These are phyloP conservation scores for Channa striata DNA, from an alignment of 2,797 vertebrate genomes.

Conservation along the genomic window DNA sequence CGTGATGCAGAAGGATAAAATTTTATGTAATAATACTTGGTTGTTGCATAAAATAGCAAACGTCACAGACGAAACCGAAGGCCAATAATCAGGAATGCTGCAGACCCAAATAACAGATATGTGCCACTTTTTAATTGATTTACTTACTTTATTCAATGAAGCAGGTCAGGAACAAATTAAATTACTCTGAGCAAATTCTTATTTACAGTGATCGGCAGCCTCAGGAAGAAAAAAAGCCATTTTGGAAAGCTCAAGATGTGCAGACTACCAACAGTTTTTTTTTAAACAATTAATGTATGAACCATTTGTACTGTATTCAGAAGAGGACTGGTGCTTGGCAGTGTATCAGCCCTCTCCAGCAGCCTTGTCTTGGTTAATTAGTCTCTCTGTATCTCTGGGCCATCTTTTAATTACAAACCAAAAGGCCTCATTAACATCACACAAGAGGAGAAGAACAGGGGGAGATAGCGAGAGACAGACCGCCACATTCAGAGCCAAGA, in stretches of 20 bases:
- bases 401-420: constrained; percentile 85
- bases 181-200: constrained; percentile 55
- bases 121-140: constrained; percentile 51
- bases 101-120: constrained; percentile 22
- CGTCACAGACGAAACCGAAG: not conserved
- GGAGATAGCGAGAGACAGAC: constrained; percentile 62
- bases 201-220: constrained; percentile 51
- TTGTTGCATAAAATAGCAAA: not conserved
- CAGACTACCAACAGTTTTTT: constrained; percentile 31
- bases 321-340: constrained; percentile 68
- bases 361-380: constrained; percentile 82
- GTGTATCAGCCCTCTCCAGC: constrained; percentile 65
- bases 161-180: constrained; percentile 47
- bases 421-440: constrained; percentile 82
- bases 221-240: constrained; percentile 17
- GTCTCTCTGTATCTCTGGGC: constrained; percentile 77
- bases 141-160: constrained; percentile 41
- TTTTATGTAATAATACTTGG: not conserved
- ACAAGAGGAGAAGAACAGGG: constrained; percentile 68
- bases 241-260: constrained; percentile 39
- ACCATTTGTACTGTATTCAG: constrained; percentile 60
- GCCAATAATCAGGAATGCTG: constrained; percentile 11
- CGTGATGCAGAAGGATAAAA: not conserved
- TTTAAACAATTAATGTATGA: constrained; percentile 49
- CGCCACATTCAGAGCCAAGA: constrained; percentile 56